Percentiles rank a stretch among this genome's conserved stretches.
These are phyloP conservation scores for Omphaloscelis lunosa DNA, from an alignment of 2,888 invertebrate genomes.

Conservation along the genomic window DNA sequence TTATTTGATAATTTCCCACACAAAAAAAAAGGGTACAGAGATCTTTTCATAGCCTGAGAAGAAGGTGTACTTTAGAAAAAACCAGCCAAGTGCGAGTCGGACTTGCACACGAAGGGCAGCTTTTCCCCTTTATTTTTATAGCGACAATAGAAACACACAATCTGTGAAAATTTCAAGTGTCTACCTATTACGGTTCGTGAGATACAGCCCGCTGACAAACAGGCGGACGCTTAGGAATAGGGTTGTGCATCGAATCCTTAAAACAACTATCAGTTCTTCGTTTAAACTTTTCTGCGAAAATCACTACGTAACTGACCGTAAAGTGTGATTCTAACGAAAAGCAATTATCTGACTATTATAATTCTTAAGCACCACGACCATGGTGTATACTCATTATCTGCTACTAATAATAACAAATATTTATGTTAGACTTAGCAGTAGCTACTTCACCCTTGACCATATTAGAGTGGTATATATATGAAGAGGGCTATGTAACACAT, in stretches of 20 bases:
- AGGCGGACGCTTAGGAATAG: no score
- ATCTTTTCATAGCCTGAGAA: not conserved
- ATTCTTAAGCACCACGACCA: constrained; percentile 19
- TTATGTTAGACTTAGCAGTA: constrained; percentile 23
- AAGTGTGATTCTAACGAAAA: constrained; percentile 9
- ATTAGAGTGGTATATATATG: not conserved
- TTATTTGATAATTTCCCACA: no score
- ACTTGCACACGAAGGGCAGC: no score
- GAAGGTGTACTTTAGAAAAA: not conserved
- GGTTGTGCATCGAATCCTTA: no score
- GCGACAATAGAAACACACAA: no score
- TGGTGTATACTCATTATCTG: constrained; percentile 35
- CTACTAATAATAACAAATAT: constrained; percentile 42
- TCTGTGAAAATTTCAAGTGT: no score
- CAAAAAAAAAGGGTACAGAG: no score
- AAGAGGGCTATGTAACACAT: not conserved
- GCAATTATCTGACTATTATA: constrained; percentile 36
- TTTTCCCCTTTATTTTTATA: no score
- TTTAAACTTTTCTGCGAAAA: not conserved
- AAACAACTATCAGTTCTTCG: not conserved
- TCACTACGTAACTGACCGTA: not conserved
- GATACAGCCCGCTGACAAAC: no score
- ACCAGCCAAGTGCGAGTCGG: no score
- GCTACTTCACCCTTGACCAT: constrained; percentile 14
- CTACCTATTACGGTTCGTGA: no score